phyloP scores from a whole-genome alignment of 2,797 vertebrate species.

The Lepus oiostolus region DNA sequence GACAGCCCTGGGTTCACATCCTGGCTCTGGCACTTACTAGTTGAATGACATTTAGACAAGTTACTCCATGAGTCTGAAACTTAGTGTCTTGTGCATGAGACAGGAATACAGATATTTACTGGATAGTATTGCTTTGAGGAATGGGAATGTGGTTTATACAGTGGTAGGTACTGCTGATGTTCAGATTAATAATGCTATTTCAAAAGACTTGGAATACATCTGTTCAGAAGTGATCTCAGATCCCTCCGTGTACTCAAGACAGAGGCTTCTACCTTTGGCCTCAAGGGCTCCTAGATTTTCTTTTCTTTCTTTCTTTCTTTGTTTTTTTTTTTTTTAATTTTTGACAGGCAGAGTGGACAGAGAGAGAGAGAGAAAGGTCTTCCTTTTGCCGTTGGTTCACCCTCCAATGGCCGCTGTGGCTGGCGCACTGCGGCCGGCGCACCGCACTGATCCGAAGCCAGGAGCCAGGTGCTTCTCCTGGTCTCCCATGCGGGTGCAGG shows the following conservation, averaged over 20 bases:
- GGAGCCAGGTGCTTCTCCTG: too few species aligned
- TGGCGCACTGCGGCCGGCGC: too few species aligned
- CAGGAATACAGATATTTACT: not conserved
- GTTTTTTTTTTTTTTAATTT: too few species aligned
- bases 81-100: not conserved
- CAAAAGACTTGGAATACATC: not conserved
- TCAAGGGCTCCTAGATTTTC: not conserved
- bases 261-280: slow-evolving; percentile 23
- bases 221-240: slow-evolving; percentile 48
- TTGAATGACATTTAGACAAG: not conserved
- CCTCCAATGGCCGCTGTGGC: too few species aligned
- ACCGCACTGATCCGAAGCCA: too few species aligned
- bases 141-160: not conserved
- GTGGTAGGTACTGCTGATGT: not conserved
- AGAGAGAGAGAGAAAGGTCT: too few species aligned
- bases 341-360: too few species aligned
- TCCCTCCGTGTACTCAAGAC: slow-evolving; percentile 31
- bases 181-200: not conserved
- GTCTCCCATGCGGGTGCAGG: too few species aligned
- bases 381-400: too few species aligned
- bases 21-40: not conserved
- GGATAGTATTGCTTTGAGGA: not conserved
- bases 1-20: not conserved
- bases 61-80: slow-evolving; percentile 29
- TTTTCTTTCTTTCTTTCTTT: too few species aligned